Evolutionary conservation across 2,888 invertebrate species (phyloP), one percentile per base, ranked within the genome.

Genomic region (Candidula unifasciata): DNA sequence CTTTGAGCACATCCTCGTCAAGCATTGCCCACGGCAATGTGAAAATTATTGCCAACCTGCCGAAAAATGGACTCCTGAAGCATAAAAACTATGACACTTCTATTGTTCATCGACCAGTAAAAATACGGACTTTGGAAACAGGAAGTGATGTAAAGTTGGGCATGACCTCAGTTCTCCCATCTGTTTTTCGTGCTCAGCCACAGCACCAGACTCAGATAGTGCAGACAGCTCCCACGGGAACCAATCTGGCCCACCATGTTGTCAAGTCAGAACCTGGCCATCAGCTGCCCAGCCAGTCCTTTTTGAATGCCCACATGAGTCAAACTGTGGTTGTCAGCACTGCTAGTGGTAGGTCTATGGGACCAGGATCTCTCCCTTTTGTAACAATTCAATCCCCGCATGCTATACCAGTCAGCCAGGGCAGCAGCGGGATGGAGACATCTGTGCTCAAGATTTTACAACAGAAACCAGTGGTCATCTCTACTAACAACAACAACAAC

Each of bases 371-470:
- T 52, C 66, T 78, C 60, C 71, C 83, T n/a, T 83, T 68, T 83
- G 78, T 78, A 0, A 78, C 83, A 2, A 83, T 83, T 27, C 83
- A 78, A 37, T 69, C 78, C 0, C 78, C 83, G 0, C 78, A 83
- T 60, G 74, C 27, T 52, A 64, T 78, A 16, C 71, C 83, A 52
- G 37, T 27, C 18, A 60, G 57, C 33, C 78, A 69, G 27, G 60
- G 66, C 5, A 69, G 27, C 33, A 83, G 71, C 30, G 83, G 83
- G 30, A 44, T 60, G 1, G 78, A 83, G 37, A 54, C 83, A 18
- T 52, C 83, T 24, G 24, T 83, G 60, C n/a, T 78, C 30, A 83
- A 83, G 69, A 76, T 78, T 21, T 24, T 78, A n/a, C 77, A 77
- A 66, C 82, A 82, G 30, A 66, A 78, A 60, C 73, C 71, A n/a